phyloP scores from a whole-genome alignment of 2,888 invertebrate genomes.

The Pristionchus arcanus region DNA sequence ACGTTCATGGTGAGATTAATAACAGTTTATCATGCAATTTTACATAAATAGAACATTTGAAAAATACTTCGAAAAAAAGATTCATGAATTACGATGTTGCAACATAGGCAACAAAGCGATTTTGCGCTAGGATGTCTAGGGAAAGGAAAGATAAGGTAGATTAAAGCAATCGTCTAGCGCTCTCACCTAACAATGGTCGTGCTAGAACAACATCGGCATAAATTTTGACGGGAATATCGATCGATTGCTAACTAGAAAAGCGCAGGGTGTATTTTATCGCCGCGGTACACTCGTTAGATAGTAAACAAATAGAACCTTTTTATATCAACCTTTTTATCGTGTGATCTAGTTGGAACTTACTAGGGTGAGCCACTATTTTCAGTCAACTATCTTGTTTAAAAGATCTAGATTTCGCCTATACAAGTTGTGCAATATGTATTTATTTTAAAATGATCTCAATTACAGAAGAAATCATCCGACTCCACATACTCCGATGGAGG shows the following conservation, averaged over 20 bases:
- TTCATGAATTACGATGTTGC: too few relatives aligned
- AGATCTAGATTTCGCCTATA: neutral
- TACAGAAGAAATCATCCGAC: slow-evolving; percentile 70
- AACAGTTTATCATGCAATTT: too few relatives aligned
- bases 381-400: neutral
- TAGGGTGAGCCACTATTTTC: neutral
- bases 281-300: neutral
- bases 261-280: neutral
- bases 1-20: slow-evolving; percentile 85
- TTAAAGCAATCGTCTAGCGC: too few relatives aligned
- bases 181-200: too few relatives aligned
- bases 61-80: too few relatives aligned
- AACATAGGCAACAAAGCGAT: too few relatives aligned
- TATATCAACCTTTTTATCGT: neutral
- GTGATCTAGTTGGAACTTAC: neutral
- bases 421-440: neutral
- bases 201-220: neutral
- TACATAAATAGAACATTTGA: too few relatives aligned
- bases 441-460: neutral
- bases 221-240: neutral
- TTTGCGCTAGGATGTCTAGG: too few relatives aligned
- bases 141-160: too few relatives aligned
- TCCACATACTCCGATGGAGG: slow-evolving; percentile 74
- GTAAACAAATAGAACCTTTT: slow-evolving; percentile 14
- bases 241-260: neutral